Base-by-base conservation (phyloP, 2,113 vertebrate genomes). In the Etheostoma cragini region DNA sequence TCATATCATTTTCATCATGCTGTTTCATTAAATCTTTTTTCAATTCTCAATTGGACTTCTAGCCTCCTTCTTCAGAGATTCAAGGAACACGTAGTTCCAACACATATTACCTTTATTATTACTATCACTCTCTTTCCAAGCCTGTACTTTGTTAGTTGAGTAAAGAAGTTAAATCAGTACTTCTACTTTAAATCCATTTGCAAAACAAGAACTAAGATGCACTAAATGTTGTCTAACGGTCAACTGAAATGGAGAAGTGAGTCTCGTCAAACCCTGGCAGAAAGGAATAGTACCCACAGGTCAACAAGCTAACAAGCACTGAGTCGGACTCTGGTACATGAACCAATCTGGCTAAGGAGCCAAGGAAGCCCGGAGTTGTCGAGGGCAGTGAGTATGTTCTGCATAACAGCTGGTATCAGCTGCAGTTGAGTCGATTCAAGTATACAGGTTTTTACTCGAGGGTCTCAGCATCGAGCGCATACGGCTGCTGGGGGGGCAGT, bases 401-500 rank as follows among this genome's bases (percentile, higher is more conserved):
- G 53, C 7, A 53, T 57, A 17, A 58, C 57, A 78, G 50, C 78
- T 30, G 35, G 57, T 47, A 58, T 50, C 50, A 71, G 63, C 15
- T 38, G 61, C 47, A 65, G 52, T 45, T 16, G 24, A 63, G 58
- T 63, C n/a, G 21, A 76, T 42, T 42, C 22, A 10, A 38, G 50
- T 69, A 26, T 6, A 16, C 22, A 2, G 12, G 24, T 56, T 56
- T 76, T 46, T 21, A 30, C 16, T 57, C 26, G 38, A 46, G 4
- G 22, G 45, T 46, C 16, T 71, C 38, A 35, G 12, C 24, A 72
- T 52, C 7, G 16, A 60, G 8, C 5, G 8, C 1, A 11, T 64
- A 26, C n/a, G 78, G 81, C 78, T 78, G 89, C 91, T 89, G 62
- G 13, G 94, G 92, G 93, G 88, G 88, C 91, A 91, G 91, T 94